Conservation (phyloP, 2,113 vertebrate species). For the Sturnus vulgaris region DNA sequence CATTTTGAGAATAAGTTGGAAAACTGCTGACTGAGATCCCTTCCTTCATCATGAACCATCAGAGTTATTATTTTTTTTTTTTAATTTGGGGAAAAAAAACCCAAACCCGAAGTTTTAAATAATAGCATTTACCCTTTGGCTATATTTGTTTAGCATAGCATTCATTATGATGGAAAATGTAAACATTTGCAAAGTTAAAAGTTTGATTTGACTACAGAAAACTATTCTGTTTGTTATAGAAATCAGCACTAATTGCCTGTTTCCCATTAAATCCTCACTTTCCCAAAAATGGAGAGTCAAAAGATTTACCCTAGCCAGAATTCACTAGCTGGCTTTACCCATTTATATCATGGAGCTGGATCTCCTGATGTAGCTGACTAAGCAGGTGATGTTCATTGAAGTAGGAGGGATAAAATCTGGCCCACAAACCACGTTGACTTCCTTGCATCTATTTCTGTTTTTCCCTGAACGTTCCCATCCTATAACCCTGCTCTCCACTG, state of each 20-base stretch:
- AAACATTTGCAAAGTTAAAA: neutral
- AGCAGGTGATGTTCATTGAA: neutral
- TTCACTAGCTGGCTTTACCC: neutral
- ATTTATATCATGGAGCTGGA: neutral
- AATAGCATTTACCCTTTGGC: neutral
- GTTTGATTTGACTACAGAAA: neutral
- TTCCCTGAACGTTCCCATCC: neutral
- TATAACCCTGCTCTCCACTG: neutral
- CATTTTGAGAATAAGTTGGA: neutral
- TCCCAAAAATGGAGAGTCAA: neutral
- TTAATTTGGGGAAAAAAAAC: rapidly evolving
- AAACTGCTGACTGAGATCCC: neutral
- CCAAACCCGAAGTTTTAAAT: neutral
- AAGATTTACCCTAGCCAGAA: neutral
- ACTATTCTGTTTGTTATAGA: neutral
- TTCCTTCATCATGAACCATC: neutral
- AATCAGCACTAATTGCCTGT: neutral
- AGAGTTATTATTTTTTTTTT: neutral
- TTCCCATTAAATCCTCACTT: neutral
- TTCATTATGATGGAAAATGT: neutral
- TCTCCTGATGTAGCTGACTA: neutral
- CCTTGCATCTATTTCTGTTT: neutral
- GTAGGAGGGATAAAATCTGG: neutral
- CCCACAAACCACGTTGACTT: rapidly evolving
- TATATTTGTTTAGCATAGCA: neutral